phyloP scores from a whole-genome alignment of 2,113 vertebrate genomes.

The Rallus limicola region DNA sequence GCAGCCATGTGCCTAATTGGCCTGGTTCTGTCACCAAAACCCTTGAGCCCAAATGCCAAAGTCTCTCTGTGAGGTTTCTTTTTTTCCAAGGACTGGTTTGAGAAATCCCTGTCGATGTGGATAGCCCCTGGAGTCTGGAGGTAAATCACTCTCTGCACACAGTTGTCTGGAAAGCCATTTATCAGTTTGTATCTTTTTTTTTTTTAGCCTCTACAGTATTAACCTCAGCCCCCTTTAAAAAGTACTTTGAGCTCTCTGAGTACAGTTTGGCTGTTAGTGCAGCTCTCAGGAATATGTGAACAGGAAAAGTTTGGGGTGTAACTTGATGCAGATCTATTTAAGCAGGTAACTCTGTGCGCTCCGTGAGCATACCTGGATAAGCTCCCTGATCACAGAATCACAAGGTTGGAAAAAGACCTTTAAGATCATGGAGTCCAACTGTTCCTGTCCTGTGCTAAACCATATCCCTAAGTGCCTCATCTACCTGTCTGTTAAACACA shows the following conservation, averaged over 20 bases:
- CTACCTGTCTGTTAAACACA: too few relatives aligned
- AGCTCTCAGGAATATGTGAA: not conserved
- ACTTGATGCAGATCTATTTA: not conserved
- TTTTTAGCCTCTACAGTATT: not conserved
- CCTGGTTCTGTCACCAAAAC: not conserved
- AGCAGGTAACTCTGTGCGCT: not conserved
- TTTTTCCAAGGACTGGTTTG: not conserved
- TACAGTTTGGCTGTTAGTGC: not conserved
- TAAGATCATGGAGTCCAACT: too few relatives aligned
- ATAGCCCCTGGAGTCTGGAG: not conserved
- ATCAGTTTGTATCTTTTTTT: not conserved
- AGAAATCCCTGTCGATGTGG: not conserved
- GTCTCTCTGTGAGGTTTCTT: not conserved
- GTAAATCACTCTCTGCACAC: not conserved
- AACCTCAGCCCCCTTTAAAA: not conserved
- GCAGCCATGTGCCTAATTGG: not conserved
- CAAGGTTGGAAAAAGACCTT: too few relatives aligned
- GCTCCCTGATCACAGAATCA: not conserved
- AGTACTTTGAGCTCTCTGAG: not conserved
- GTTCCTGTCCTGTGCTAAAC: too few relatives aligned
- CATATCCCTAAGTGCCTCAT: too few relatives aligned
- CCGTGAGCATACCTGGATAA: fast-evolving
- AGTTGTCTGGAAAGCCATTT: not conserved
- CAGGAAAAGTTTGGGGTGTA: not conserved
- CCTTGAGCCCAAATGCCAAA: not conserved